phyloP scores from a whole-genome alignment of 2,113 vertebrate genomes.

The Galeopterus variegatus region DNA sequence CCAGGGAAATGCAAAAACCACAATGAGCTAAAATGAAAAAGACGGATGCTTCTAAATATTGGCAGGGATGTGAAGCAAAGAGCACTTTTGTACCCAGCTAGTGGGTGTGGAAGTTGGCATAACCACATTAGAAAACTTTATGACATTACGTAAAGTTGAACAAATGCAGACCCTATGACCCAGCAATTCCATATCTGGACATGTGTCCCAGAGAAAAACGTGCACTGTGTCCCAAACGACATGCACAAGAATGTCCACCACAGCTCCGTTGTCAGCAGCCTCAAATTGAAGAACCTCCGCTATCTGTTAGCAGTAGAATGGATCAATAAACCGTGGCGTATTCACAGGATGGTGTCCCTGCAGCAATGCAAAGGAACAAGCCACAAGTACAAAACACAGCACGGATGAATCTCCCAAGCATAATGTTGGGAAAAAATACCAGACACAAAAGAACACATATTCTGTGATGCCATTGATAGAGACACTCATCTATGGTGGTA shows the following conservation, averaged over 20 bases:
- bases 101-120: not conserved
- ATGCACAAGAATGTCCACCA: not conserved
- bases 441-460: not conserved
- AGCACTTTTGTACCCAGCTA: not conserved
- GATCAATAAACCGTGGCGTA: not conserved
- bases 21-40: not conserved
- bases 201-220: not conserved
- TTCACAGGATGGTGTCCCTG: accelerated
- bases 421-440: not conserved
- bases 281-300: not conserved
- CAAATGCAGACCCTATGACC: not conserved
- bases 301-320: not conserved
- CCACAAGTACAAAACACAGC: not conserved
- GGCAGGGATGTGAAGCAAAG: not conserved
- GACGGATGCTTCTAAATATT: too few relatives aligned
- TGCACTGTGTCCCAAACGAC: not conserved
- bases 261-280: not conserved
- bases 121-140: not conserved
- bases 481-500: not conserved
- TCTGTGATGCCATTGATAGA: not conserved
- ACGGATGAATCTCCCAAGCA: not conserved
- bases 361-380: not conserved
- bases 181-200: not conserved
- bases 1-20: not conserved
- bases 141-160: not conserved